These are phyloP conservation scores for Arrhopalites spinosus DNA, from an alignment of 2,888 invertebrate species.

Conservation along the genomic window DNA sequence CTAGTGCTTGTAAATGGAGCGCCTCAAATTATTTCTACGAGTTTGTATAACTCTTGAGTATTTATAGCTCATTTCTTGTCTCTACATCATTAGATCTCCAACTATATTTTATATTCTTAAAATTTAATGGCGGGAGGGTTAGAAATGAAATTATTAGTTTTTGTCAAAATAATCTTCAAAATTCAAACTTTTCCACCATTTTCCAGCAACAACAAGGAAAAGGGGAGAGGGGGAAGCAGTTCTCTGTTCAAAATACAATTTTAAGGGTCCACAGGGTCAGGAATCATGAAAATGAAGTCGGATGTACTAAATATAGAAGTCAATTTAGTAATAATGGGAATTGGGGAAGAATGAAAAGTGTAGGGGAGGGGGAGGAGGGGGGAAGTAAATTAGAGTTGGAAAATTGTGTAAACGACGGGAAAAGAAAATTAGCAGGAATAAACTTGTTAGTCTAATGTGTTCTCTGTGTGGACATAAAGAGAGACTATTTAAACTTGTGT, in stretches of 20 bases:
- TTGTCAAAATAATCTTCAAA: neutral
- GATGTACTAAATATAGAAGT: neutral
- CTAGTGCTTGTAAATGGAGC: too few relatives aligned
- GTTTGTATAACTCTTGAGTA: too few relatives aligned
- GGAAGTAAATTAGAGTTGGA: constrained; percentile 2
- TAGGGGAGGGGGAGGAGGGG: neutral
- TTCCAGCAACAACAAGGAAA: neutral
- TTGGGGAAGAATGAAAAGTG: neutral
- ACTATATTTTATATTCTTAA: too few relatives aligned
- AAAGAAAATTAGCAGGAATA: constrained; percentile 12
- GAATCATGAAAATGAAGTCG: neutral
- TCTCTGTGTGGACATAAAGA: neutral
- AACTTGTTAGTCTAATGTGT: neutral
- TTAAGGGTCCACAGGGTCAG: neutral
- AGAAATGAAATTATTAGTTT: neutral
- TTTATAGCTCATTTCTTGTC: too few relatives aligned
- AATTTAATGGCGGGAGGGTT: too few relatives aligned
- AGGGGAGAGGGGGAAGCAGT: too few relatives aligned
- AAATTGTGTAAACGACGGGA: neutral
- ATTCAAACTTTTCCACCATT: neutral
- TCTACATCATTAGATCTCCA: too few relatives aligned
- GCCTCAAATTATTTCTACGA: too few relatives aligned
- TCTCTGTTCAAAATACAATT: too few relatives aligned
- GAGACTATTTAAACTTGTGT: neutral
- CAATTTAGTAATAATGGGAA: constrained; percentile 2